Evolutionary conservation across 2,888 invertebrate species (phyloP), one percentile per base, ranked within the genome.

Genomic region (Caenorhabditis imperialis): DNA sequence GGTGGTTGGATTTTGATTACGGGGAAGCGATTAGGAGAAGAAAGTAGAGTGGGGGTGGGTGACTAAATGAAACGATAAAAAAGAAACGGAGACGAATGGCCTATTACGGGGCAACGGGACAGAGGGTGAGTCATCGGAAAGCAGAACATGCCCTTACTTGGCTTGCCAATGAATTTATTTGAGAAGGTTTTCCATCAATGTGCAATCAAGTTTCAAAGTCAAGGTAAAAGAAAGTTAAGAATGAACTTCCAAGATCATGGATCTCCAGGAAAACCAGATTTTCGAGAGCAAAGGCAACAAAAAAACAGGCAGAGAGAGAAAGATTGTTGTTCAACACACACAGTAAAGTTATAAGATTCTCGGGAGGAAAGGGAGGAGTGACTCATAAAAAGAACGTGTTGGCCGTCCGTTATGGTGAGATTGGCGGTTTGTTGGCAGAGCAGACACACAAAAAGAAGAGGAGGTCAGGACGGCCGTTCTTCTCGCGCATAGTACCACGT

Each of bases 1-100:
- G n/a, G n/a, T n/a, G n/a, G n/a, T n/a, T n/a, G n/a, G n/a, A n/a
- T n/a, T 44, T 44, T 35, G 22, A 6, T 37, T 18, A 35, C 20
- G 42, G 27, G 8, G n/a, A 23, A 55, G 25, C n/a, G 33, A 27
- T 42, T 45, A 50, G 50, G 25, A 25, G 38, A 38, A 42, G 42
- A 48, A 14, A 25, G 18, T 27, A 48, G 42, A 40, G 48, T 14
- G 50, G 37, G 45, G 30, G 48, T 37, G 48, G 35, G 47, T 38
- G 55, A 47, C 48, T 40, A 40, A 55, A 54, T 40, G 38, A 54
- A 54, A 55, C 54, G 65, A 65, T 48, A 54, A 55, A 48, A 54
- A 62, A 42, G 30, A 53, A 30, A 44, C 6, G 14, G 51, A n/a
- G n/a, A n/a, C n/a, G n/a, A n/a, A 25, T 48, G 55, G 54, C 25